Evolutionary conservation across 2,888 invertebrate genomes (phyloP).

Genomic region (Diloba caeruleocephala): DNA sequence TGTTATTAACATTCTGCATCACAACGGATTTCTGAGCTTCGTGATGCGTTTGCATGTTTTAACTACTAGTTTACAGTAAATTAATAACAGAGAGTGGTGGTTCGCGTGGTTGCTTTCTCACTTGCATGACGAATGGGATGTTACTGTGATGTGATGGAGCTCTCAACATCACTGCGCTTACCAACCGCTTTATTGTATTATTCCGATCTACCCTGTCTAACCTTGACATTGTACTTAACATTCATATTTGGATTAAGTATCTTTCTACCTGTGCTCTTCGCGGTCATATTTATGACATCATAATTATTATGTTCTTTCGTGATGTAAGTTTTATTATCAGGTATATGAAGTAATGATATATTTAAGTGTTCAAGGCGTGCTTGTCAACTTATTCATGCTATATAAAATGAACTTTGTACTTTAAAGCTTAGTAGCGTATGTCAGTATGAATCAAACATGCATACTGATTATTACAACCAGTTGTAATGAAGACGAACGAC

Average conservation of each 20-base stretch:
- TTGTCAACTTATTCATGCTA: constrained; percentile 17
- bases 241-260: constrained; percentile 38
- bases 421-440: constrained; percentile 2
- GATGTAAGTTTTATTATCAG: constrained; percentile 54
- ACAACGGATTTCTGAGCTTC: constrained; percentile 45
- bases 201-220: constrained; percentile 8
- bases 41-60: constrained; percentile 57
- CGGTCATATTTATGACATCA: constrained; percentile 50
- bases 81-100: constrained; percentile 66
- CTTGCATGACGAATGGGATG: constrained; percentile 62
- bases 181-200: constrained; percentile 14
- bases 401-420: constrained; percentile 19
- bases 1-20: constrained; percentile 53
- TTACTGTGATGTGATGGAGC: constrained; percentile 38
- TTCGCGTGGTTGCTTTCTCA: constrained; percentile 68
- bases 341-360: constrained; percentile 38
- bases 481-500: background rate
- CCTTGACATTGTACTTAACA: constrained; percentile 44
- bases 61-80: constrained; percentile 63
- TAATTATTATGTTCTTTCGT: constrained; percentile 34
- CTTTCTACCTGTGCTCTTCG: too few relatives aligned
- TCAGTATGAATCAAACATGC: background rate
- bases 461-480: background rate
- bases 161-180: constrained; percentile 5
- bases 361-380: constrained; percentile 30